A percentile compares a stretch with the other conserved stretches of the same genome.
Conservation (phyloP, 2,888 invertebrate genomes). For the Eupeodes luniger region DNA sequence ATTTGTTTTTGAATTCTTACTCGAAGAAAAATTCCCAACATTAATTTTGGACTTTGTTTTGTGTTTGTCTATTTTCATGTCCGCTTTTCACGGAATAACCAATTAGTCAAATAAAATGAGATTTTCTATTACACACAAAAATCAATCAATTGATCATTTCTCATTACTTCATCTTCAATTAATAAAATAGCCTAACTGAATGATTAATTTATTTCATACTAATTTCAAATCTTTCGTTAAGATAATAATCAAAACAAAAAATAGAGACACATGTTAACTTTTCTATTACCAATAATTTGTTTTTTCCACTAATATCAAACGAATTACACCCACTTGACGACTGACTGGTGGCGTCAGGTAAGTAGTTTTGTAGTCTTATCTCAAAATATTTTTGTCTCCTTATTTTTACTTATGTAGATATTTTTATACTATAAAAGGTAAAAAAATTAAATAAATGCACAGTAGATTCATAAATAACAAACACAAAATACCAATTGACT, state of each 20-base stretch:
- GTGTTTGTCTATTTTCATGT: too few species aligned
- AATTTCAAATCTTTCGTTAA: too few species aligned
- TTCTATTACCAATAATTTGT: not conserved
- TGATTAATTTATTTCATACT: too few species aligned
- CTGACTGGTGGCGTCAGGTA: conserved; percentile 59
- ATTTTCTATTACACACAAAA: too few species aligned
- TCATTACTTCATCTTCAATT: too few species aligned
- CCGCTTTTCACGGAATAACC: too few species aligned
- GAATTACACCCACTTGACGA: conserved; percentile 50
- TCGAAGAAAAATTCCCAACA: too few species aligned
- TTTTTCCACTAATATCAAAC: conserved; percentile 18
- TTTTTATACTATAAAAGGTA: conserved; percentile 41
- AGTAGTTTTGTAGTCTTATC: not conserved
- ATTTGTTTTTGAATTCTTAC: too few species aligned
- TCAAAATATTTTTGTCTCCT: conserved; percentile 9
- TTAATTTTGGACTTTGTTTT: too few species aligned
- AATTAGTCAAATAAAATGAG: too few species aligned
- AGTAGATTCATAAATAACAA: conserved; percentile 52
- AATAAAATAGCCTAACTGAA: too few species aligned
- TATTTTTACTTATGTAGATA: not conserved
- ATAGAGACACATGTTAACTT: not conserved
- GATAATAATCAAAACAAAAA: not conserved
- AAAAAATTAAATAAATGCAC: conserved; percentile 20
- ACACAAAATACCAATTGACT: conserved; percentile 68
- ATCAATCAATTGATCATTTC: too few species aligned